Percentiles rank a stretch among this genome's conserved stretches.
These are phyloP conservation scores for Cynaeus angustus DNA, from an alignment of 2,888 invertebrate species.

Conservation along the genomic window DNA sequence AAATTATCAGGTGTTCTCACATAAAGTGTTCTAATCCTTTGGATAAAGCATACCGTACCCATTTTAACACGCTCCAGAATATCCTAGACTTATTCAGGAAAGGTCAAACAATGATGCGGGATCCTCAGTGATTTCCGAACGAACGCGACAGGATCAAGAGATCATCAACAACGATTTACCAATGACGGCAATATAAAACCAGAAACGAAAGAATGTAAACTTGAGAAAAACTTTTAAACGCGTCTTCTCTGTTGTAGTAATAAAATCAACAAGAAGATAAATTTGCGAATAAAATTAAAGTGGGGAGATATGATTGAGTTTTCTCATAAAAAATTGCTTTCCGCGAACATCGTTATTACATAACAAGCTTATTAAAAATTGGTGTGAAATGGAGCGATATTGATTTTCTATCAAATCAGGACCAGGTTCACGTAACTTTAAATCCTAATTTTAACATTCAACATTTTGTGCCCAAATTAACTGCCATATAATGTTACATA, in stretches of 20 bases:
- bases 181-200: constrained; percentile 1
- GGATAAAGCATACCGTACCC: constrained; percentile 16
- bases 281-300: too few relatives aligned
- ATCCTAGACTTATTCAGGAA: constrained; percentile 22
- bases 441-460: background rate
- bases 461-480: background rate
- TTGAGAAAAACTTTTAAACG: background rate
- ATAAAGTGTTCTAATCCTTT: constrained; percentile 4
- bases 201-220: background rate
- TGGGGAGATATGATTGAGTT: too few relatives aligned
- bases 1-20: constrained; percentile 17
- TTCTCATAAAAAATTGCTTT: too few relatives aligned
- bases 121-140: constrained; percentile 25
- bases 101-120: constrained; percentile 26
- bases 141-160: constrained; percentile 31
- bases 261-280: too few relatives aligned
- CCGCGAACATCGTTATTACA: too few relatives aligned
- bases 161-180: constrained; percentile 21
- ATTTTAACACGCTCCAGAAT: constrained; percentile 3
- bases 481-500: background rate
- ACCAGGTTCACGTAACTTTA: background rate
- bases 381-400: background rate
- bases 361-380: background rate
- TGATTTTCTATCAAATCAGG: background rate
- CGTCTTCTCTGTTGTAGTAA: too few relatives aligned